Percentiles rank a stretch among this genome's conserved stretches.
Evolutionary conservation across 37 sponge, comb jelly and placozoan genomes (phyloP).

Genomic region (Tethya wilhelma): DNA sequence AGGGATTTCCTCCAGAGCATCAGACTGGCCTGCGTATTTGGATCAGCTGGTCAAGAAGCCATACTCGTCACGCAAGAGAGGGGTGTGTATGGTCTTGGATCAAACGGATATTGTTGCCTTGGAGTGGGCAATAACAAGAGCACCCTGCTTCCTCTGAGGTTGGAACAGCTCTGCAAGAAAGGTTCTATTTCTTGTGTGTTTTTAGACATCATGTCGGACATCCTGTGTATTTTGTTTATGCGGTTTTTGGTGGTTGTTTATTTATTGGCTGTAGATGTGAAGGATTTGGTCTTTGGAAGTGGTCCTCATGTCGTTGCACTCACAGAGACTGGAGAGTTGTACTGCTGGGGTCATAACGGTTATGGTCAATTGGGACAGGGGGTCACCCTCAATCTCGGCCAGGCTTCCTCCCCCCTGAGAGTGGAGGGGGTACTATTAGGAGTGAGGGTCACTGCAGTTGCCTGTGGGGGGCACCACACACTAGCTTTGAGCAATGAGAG

Average conservation of each 20-base stretch:
- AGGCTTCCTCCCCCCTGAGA: constrained; percentile 20
- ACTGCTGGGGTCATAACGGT: constrained; percentile 90
- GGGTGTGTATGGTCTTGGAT: constrained; percentile 83
- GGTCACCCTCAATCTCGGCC: not conserved
- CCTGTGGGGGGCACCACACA: constrained; percentile 91
- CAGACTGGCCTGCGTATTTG: constrained; percentile 79
- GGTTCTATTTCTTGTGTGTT: constrained; percentile 15
- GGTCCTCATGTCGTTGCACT: constrained; percentile 88
- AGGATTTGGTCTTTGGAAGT: constrained; percentile 72
- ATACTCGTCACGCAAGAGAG: constrained; percentile 68
- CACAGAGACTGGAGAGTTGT: constrained; percentile 69
- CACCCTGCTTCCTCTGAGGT: constrained; percentile 60
- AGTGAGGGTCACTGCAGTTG: constrained; percentile 58
- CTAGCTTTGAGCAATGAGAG: constrained; percentile 67
- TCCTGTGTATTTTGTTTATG: not conserved
- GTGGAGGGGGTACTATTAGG: constrained; percentile 35
- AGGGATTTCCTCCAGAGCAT: constrained; percentile 46
- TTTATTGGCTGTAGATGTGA: constrained; percentile 12
- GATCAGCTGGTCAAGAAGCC: constrained; percentile 83
- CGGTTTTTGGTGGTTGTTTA: not conserved
- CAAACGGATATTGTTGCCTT: constrained; percentile 75
- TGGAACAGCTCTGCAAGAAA: constrained; percentile 57
- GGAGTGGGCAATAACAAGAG: constrained; percentile 71
- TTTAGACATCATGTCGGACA: not conserved
- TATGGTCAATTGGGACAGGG: constrained; percentile 86